These are phyloP conservation scores for Empidonax alnorum DNA, from an alignment of 2,113 vertebrate genomes.

Conservation along the genomic window DNA sequence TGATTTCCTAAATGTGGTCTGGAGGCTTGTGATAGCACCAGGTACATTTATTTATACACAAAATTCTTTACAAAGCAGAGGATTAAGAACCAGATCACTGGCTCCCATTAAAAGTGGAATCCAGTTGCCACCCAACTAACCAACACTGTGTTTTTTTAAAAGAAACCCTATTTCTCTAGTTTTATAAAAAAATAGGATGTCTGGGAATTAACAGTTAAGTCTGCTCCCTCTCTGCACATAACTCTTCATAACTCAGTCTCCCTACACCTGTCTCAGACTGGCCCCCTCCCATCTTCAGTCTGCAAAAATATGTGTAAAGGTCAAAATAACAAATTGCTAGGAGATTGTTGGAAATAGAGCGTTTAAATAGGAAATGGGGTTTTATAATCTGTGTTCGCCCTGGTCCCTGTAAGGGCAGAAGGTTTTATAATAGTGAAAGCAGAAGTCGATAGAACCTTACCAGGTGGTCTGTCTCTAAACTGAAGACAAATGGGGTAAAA, in stretches of 20 bases:
- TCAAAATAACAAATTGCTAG: conserved; percentile 15
- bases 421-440: background rate
- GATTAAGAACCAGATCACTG: background rate
- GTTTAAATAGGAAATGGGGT: background rate
- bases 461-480: background rate
- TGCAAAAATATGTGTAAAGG: background rate
- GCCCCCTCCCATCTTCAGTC: background rate
- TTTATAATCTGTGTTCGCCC: background rate
- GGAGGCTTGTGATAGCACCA: background rate
- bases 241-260: background rate
- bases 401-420: background rate
- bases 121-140: background rate
- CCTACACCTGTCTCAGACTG: background rate
- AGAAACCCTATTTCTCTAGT: background rate
- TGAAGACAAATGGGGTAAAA: background rate
- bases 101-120: background rate
- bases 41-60: background rate
- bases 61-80: background rate
- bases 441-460: background rate
- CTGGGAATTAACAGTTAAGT: background rate
- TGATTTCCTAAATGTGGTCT: background rate
- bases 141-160: background rate
- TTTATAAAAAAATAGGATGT: background rate
- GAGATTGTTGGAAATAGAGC: background rate
- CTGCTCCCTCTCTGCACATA: background rate